Evolutionary conservation across 2,797 vertebrate species (phyloP).

Genomic region (Pteronotus mesoamericanus): DNA sequence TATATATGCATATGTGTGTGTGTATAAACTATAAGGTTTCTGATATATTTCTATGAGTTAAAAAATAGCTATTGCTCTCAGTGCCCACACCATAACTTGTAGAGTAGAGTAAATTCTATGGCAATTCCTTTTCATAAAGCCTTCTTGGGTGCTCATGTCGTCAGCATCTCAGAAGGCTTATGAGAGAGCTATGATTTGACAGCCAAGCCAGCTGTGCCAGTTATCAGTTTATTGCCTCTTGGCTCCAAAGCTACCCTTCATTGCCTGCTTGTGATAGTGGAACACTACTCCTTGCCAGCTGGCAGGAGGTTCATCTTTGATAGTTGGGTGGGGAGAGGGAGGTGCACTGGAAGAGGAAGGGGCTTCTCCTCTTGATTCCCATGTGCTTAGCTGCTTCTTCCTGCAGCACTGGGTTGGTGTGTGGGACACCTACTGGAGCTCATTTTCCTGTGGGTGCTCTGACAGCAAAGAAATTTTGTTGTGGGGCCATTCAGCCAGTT

Average conservation of each 20-base stretch:
- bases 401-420: neutral
- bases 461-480: neutral
- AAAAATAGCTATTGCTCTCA: neutral
- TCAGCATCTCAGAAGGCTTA: neutral
- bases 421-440: neutral
- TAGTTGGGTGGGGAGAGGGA: neutral
- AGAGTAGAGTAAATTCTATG: neutral
- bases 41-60: neutral
- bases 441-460: neutral
- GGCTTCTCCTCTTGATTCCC: neutral
- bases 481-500: neutral
- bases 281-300: neutral
- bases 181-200: neutral
- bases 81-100: neutral
- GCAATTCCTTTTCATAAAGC: neutral
- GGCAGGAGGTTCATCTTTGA: neutral
- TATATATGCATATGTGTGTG: neutral
- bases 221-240: neutral
- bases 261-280: neutral
- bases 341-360: neutral
- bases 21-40: neutral
- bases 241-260: neutral
- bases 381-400: neutral
- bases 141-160: neutral
- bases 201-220: neutral